Percentiles rank a stretch among this genome's conserved stretches.
Conservation (phyloP, 1,140 invertebrate genomes). For the Sitophilus oryzae region DNA sequence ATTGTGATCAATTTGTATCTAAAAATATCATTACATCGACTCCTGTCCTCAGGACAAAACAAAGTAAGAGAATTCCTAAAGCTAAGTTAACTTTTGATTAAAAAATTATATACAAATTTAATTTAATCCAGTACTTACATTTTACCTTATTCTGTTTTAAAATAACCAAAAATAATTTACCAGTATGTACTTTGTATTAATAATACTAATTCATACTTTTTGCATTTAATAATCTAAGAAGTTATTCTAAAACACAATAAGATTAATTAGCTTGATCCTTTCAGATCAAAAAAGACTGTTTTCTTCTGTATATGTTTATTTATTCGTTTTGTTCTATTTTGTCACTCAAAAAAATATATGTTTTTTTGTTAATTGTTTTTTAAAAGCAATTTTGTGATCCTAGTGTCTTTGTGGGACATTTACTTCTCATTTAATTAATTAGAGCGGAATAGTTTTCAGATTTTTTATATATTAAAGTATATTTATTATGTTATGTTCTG, state of each 20-base stretch:
- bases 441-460: neutral
- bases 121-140: neutral
- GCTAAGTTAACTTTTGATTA: constrained; percentile 12
- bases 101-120: neutral
- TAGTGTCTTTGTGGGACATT: constrained; percentile 3
- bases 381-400: constrained; percentile 9
- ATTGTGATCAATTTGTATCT: neutral
- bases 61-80: constrained; percentile 8
- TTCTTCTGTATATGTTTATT: neutral
- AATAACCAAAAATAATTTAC: no score
- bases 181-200: no score
- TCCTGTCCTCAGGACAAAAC: constrained; percentile 5
- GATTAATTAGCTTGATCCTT: neutral
- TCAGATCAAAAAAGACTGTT: constrained; percentile 6
- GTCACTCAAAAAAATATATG: constrained; percentile 1
- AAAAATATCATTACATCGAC: constrained; percentile 6
- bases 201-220: no score
- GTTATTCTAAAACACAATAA: constrained; percentile 1
- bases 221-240: neutral
- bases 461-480: constrained; percentile 1
- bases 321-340: neutral
- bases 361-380: constrained; percentile 8
- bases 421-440: constrained; percentile 1
- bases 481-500: constrained; percentile 9
- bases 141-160: neutral